Evolutionary conservation across 2,888 invertebrate species (phyloP).

Genomic region (Thumatha senex): DNA sequence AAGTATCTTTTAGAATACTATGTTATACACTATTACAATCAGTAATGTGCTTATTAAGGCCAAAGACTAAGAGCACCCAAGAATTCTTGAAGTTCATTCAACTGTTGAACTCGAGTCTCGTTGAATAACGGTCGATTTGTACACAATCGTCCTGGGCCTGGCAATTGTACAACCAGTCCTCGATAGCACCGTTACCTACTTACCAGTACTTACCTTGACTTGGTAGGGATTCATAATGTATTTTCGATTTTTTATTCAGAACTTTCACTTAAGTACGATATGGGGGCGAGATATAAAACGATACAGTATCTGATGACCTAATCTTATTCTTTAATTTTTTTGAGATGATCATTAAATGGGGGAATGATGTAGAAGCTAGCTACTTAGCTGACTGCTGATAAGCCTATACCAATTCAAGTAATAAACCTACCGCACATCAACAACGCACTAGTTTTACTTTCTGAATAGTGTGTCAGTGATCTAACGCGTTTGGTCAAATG

Average conservation of each 20-base stretch:
- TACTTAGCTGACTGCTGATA: too few relatives aligned
- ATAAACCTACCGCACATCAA: too few relatives aligned
- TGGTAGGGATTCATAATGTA: background rate
- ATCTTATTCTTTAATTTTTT: too few relatives aligned
- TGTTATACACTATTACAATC: too few relatives aligned
- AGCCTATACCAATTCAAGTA: too few relatives aligned
- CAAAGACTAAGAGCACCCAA: background rate
- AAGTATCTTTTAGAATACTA: too few relatives aligned
- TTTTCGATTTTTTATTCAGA: constrained; percentile 31
- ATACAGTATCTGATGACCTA: too few relatives aligned
- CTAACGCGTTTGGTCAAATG: too few relatives aligned
- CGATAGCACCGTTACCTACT: constrained; percentile 40
- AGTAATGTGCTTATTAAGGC: background rate
- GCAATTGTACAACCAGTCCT: constrained; percentile 31
- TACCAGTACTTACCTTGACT: background rate
- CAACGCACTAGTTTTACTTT: too few relatives aligned
- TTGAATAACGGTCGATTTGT: constrained; percentile 43
- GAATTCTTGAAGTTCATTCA: constrained; percentile 45
- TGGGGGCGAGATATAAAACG: background rate
- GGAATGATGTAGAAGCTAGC: too few relatives aligned
- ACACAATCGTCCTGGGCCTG: constrained; percentile 44
- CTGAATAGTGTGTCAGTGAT: too few relatives aligned
- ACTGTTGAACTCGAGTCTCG: constrained; percentile 41
- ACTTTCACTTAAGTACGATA: constrained; percentile 16
- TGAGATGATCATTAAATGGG: too few relatives aligned